A percentile compares a stretch with the other conserved stretches of the same genome.
Conservation (phyloP, 2,113 vertebrate species). For the Paralichthys olivaceus region DNA sequence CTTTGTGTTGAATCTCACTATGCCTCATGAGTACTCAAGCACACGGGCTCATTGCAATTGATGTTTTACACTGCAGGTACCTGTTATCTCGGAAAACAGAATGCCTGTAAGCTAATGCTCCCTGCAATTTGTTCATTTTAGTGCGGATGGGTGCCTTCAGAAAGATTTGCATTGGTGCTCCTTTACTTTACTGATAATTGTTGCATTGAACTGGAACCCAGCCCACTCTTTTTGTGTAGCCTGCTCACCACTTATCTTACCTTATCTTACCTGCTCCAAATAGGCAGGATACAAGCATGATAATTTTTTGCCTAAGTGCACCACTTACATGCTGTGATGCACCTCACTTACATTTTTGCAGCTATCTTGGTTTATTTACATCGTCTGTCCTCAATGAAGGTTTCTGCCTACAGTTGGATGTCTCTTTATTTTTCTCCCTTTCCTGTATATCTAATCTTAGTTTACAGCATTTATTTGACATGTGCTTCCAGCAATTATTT, state of each 20-base stretch:
- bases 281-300: neutral
- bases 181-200: too few species aligned
- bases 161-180: neutral
- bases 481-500: too few species aligned
- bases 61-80: too few species aligned
- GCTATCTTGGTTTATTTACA: neutral
- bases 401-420: neutral
- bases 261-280: too few species aligned
- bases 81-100: too few species aligned
- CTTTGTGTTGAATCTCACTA: too few species aligned
- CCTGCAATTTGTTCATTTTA: slow-evolving; percentile 24
- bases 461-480: neutral
- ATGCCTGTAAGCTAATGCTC: neutral
- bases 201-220: neutral
- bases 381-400: neutral
- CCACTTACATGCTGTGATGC: neutral
- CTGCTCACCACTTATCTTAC: too few species aligned
- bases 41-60: too few species aligned
- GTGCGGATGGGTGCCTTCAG: neutral
- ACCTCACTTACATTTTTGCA: neutral
- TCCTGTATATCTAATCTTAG: neutral
- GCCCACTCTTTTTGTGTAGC: neutral
- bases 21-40: too few species aligned
- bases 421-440: neutral
- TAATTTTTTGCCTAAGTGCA: neutral